phyloP scores from a whole-genome alignment of 2,113 vertebrate species.

The Clinocottus analis region DNA sequence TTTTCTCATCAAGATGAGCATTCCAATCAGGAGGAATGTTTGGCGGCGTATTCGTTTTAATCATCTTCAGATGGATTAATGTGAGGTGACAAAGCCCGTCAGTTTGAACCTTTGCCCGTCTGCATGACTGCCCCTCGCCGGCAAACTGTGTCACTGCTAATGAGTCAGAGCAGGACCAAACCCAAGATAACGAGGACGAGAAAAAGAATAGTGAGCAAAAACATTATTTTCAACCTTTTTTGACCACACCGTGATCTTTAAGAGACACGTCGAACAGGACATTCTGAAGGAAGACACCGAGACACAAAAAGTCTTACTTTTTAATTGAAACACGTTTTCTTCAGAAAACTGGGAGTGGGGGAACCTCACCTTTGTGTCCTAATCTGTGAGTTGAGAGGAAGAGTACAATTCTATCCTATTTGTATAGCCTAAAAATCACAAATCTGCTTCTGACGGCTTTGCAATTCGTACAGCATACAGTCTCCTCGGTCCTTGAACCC shows the following conservation, averaged over 20 bases:
- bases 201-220: background rate
- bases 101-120: constrained; percentile 76
- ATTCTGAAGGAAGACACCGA: background rate
- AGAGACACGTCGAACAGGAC: background rate
- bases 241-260: background rate
- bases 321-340: background rate
- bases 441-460: background rate
- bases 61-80: constrained; percentile 82
- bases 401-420: background rate
- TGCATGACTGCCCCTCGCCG: constrained; percentile 81
- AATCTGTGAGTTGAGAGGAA: background rate
- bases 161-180: constrained; percentile 74
- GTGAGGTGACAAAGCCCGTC: constrained; percentile 86
- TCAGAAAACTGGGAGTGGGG: background rate
- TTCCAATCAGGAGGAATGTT: constrained; percentile 70
- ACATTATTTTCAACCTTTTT: background rate
- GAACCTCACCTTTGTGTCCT: background rate
- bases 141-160: constrained; percentile 86
- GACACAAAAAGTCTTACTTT: background rate
- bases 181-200: constrained; percentile 48
- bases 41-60: constrained; percentile 74
- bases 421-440: background rate
- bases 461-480: background rate
- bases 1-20: constrained; percentile 65
- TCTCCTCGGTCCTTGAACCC: background rate